Conservation (phyloP, 2,888 invertebrate species). For the Zaprionus obscuricornis region DNA sequence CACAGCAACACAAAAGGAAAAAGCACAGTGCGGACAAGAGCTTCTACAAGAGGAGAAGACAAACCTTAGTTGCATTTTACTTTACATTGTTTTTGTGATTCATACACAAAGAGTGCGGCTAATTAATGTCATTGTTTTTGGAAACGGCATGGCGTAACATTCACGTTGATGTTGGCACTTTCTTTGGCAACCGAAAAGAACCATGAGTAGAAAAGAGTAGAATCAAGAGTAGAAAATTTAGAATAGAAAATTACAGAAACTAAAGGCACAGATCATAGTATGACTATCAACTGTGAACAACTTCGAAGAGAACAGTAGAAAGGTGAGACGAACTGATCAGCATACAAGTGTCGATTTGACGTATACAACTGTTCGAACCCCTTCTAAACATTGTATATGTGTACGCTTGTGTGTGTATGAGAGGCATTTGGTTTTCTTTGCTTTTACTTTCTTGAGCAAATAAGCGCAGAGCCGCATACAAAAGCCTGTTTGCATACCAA, state of each 20-base stretch:
- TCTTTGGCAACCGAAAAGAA: too few species aligned
- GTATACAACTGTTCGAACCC: too few species aligned
- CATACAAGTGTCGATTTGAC: too few species aligned
- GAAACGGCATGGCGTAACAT: conserved; percentile 56
- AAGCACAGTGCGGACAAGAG: background rate
- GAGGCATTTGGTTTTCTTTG: conserved; percentile 42
- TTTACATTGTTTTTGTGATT: conserved; percentile 59
- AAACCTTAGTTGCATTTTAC: conserved; percentile 53
- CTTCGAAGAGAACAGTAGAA: too few species aligned
- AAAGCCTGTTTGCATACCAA: conserved; percentile 69
- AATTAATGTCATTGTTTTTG: conserved; percentile 76
- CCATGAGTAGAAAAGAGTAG: too few species aligned
- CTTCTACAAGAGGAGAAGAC: conserved; percentile 11
- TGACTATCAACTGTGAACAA: too few species aligned
- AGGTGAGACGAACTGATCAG: too few species aligned
- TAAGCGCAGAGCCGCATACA: conserved; percentile 54
- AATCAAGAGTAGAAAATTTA: too few species aligned
- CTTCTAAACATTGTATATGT: too few species aligned
- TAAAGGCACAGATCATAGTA: too few species aligned
- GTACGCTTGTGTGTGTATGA: conserved; percentile 1
- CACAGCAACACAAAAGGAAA: conserved; percentile 42
- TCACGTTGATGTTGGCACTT: too few species aligned
- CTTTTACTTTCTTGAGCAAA: conserved; percentile 67
- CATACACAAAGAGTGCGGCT: conserved; percentile 62
- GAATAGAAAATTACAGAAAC: too few species aligned